Conservation (phyloP, 2,797 vertebrate genomes). For the Neoniphon sammara region DNA sequence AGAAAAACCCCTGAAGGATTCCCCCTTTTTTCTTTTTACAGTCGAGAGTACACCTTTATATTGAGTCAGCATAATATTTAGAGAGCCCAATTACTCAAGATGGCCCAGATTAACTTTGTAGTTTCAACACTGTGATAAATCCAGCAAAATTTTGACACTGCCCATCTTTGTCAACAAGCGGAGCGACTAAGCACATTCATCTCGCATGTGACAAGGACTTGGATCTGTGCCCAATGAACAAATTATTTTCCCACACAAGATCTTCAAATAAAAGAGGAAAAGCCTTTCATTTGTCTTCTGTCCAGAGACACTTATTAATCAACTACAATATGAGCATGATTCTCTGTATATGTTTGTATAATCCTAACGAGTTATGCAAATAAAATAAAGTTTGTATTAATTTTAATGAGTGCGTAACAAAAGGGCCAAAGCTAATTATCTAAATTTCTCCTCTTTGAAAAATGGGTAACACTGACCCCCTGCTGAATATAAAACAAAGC, state of each 20-base stretch:
- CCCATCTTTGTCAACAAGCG: slow-evolving; percentile 54
- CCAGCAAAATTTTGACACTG: slow-evolving; percentile 43
- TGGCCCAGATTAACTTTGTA: slow-evolving; percentile 39
- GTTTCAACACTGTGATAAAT: slow-evolving; percentile 44
- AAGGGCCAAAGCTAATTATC: slow-evolving; percentile 79
- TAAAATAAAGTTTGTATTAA: slow-evolving; percentile 74
- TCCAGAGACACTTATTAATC: slow-evolving; percentile 67
- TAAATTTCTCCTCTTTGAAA: slow-evolving; percentile 76
- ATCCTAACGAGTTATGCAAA: slow-evolving; percentile 74
- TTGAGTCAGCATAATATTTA: slow-evolving; percentile 55
- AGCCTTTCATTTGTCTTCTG: slow-evolving; percentile 56
- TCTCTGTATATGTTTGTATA: slow-evolving; percentile 68
- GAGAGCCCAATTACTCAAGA: slow-evolving; percentile 36
- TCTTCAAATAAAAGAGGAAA: slow-evolving; percentile 52
- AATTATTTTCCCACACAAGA: slow-evolving; percentile 23
- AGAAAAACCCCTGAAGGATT: slow-evolving; percentile 46
- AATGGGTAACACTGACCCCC: slow-evolving; percentile 73
- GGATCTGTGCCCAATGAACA: slow-evolving; percentile 45
- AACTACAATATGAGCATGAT: slow-evolving; percentile 53
- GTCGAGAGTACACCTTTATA: slow-evolving; percentile 26
- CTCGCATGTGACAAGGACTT: slow-evolving; percentile 50
- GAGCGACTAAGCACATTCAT: slow-evolving; percentile 50
- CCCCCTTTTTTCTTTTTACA: slow-evolving; percentile 4
- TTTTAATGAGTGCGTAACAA: slow-evolving; percentile 79
- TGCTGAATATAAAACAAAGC: slow-evolving; percentile 76